Evolutionary conservation across 2,113 vertebrate genomes (phyloP), one percentile per base, ranked within the genome.

Genomic region (Sterrhoptilus dennistouni): DNA sequence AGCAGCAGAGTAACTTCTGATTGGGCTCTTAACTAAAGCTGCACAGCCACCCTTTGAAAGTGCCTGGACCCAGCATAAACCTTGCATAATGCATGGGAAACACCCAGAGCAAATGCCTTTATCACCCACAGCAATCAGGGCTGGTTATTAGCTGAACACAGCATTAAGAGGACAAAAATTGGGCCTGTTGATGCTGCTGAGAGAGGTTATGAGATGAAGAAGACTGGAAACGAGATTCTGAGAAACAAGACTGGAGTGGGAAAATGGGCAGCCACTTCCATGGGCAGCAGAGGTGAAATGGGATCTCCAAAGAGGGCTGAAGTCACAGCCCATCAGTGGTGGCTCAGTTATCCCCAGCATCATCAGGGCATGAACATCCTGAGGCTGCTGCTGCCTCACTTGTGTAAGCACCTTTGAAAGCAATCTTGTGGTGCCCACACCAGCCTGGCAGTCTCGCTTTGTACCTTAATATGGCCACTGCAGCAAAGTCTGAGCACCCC

Each of bases 11-110:
- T 78, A 83, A 90, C 69, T 90, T 90, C 72, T 93, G 93, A 94
- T 42, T 92, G 88, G 85, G 52, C 79, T 90, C 21, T 96, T 75
- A 96, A 92, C 61, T 70, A 83, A 80, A 93, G 56, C 79, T 17
- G 2, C 68, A 47, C 64, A 83, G 63, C 68, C 79, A 89, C 71
- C 45, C 88, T 96, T 94, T 94, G 95, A 96, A 95, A 93, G 38
- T 8, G 35, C 76, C 57, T 0, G 11, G 95, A 42, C 63, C 59
- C 50, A 61, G 64, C 5, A 5, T 60, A 68, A 87, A 72, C 1
- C 49, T 52, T 96, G 87, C 93, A 90, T 92, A 92, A 95, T 88
- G 85, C 68, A 80, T 88, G 79, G 66, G 16, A 81, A 96, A 91
- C 85, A 86, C 54, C 0, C 36, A 89, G 36, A 95, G 72, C 69